Conservation (phyloP, 2,113 vertebrate species). For the Marmota flaviventris region DNA sequence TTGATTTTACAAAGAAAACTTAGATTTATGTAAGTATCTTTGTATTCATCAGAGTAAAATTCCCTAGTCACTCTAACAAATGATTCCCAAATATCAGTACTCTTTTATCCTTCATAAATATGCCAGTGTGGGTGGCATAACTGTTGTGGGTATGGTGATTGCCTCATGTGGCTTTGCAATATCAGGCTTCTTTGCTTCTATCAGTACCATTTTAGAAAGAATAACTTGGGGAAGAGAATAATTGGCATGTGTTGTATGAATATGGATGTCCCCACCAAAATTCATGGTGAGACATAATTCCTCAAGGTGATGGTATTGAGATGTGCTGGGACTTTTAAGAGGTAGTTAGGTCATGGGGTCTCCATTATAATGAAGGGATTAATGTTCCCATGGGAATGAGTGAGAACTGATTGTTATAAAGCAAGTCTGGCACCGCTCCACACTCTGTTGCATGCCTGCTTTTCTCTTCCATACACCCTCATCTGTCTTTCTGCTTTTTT, state of each 20-base stretch:
- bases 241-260: neutral
- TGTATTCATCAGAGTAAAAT: neutral
- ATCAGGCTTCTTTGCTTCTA: neutral
- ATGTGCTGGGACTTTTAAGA: neutral
- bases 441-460: no score
- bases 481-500: neutral
- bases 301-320: neutral
- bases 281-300: neutral
- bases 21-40: neutral
- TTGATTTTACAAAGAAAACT: neutral
- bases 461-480: neutral
- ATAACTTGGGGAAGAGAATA: neutral
- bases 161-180: neutral
- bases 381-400: neutral
- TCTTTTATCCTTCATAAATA: neutral
- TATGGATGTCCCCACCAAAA: neutral
- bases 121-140: fast-evolving
- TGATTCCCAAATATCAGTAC: neutral
- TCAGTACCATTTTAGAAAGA: neutral
- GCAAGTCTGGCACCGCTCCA: no score
- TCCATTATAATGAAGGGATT: neutral
- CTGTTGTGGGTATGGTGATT: neutral
- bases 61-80: neutral
- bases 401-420: neutral
- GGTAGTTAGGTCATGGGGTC: neutral